Conservation (phyloP, 2,797 vertebrate species). For the Cirrhinus molitorella region DNA sequence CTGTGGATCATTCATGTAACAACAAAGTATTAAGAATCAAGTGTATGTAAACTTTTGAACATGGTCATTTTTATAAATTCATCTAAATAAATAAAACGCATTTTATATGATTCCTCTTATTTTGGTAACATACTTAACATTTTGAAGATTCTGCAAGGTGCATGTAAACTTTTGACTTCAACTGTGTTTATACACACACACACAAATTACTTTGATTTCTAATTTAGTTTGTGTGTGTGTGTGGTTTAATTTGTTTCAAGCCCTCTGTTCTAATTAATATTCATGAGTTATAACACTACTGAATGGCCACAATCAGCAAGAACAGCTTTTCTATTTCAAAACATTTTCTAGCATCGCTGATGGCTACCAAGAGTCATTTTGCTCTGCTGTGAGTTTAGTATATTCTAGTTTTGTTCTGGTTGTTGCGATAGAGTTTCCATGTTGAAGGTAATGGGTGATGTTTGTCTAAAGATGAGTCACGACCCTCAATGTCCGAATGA, state of each 20-base stretch:
- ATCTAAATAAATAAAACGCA: no score
- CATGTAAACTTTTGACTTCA: no score
- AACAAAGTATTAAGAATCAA: no score
- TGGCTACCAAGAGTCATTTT: background rate
- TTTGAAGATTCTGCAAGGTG: no score
- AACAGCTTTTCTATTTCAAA: background rate
- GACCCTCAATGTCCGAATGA: background rate
- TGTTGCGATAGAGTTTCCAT: background rate
- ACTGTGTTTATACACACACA: background rate
- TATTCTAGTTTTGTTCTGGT: background rate
- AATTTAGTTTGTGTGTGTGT: background rate
- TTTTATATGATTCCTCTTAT: no score
- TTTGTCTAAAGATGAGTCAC: background rate
- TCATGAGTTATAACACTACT: background rate
- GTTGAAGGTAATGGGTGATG: background rate
- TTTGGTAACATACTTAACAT: no score
- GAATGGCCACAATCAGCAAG: background rate
- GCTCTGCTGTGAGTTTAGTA: background rate
- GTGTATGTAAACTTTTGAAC: no score
- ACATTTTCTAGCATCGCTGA: background rate
- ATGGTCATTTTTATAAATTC: no score
- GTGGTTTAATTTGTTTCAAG: background rate
- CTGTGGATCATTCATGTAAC: no score
- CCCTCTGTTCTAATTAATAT: background rate
- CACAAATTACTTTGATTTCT: background rate